Base-by-base conservation (phyloP, 1,140 invertebrate genomes). In the Mycetomoellerius zeteki region DNA sequence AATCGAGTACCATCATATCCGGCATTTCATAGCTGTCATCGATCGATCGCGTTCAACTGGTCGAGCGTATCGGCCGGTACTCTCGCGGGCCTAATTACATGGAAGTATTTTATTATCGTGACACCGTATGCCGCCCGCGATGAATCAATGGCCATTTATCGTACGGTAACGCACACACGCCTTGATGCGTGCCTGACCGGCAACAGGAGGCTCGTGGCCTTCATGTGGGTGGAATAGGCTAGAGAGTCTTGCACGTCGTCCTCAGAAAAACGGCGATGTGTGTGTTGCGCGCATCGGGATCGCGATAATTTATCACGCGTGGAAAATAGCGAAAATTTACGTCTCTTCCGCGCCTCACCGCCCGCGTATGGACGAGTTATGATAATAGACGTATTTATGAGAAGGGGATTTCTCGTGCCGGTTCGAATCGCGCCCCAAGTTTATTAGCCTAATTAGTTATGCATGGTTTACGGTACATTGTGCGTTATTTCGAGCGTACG, bases 351-450 rank as follows among this genome's bases (percentile, higher is more conserved):
- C 50, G 21, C 37, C n/a, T 52, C 72, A 24, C 56, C 75, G 76
- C 62, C 7, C 60, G 50, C 67, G 50, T 84, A 78, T 58, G 73
- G 37, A 80, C 78, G 77, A 89, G 65, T 87, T 87, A 89, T 86
- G 82, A 89, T 89, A 89, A 89, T 89, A 62, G 54, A 27, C 62
- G 67, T 84, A 47, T 80, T 89, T 89, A 86, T 86, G 71, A 84
- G 73, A 81, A 56, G 47, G 30, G 21, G 69, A 52, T 72, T 52
- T 52, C 52, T 77, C 30, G 82, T 21, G 19, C 82, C 50, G 54
- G 19, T 43, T 14, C 47, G 72, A 3, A 52, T 85, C 82, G 56
- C 72, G 24, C 30, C 37, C 24, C 47, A 60, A 78, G 82, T 85
- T 85, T 85, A 85, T 77, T 78, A 85, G 82, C 47, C 50, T 85